These are phyloP conservation scores for Epinephelus fuscoguttatus DNA, from an alignment of 2,113 vertebrate genomes.

Conservation along the genomic window DNA sequence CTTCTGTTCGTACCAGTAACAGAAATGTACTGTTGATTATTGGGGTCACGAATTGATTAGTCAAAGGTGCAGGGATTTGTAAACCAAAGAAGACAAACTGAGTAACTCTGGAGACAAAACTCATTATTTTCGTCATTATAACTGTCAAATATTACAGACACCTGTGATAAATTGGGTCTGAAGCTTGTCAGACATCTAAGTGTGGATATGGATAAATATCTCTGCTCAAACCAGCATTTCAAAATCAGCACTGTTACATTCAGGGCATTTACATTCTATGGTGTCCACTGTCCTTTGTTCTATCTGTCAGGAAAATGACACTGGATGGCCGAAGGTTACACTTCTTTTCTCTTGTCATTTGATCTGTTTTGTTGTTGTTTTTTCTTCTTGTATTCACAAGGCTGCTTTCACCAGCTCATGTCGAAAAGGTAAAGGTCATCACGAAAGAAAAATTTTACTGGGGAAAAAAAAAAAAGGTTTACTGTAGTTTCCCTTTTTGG, in stretches of 20 bases:
- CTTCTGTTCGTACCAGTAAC: neutral
- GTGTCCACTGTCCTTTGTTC: conserved; percentile 18
- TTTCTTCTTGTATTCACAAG: neutral
- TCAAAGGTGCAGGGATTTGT: conserved; percentile 18
- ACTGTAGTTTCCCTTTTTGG: conserved; percentile 11
- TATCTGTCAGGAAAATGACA: conserved; percentile 10
- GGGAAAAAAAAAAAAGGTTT: neutral
- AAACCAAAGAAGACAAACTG: conserved; percentile 61
- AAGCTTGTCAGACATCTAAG: conserved; percentile 15
- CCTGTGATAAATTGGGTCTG: neutral
- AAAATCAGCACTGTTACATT: conserved; percentile 38
- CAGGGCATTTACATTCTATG: conserved; percentile 50
- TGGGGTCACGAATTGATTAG: neutral
- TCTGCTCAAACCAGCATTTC: conserved; percentile 49
- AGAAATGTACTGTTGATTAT: conserved; percentile 6
- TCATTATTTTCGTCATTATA: neutral
- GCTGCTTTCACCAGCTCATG: conserved; percentile 12
- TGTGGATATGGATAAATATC: conserved; percentile 18
- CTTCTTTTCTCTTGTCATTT: conserved; percentile 6
- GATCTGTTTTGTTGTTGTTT: neutral
- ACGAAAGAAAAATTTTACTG: neutral
- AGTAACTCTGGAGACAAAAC: conserved; percentile 9
- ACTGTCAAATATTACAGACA: conserved; percentile 23
- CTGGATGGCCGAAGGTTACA: neutral
- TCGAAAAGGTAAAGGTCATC: conserved; percentile 27